Base-by-base conservation (phyloP, 1,140 invertebrate genomes). In the Lasioglossum baleicum region DNA sequence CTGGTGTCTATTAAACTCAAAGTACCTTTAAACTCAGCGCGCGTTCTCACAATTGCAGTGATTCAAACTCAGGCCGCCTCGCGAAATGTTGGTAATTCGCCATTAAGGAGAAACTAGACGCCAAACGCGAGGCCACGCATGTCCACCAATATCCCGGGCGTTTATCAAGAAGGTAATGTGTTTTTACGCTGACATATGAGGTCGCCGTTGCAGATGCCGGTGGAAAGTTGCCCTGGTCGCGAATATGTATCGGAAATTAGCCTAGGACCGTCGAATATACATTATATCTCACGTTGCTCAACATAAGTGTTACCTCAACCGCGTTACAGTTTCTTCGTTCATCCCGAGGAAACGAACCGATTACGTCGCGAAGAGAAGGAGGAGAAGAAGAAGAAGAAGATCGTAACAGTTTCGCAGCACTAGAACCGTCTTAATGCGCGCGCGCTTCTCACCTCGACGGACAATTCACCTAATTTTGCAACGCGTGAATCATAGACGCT, bases 381-480 rank as follows among this genome's bases (percentile, higher is more conserved):
- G 35, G 3, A 35, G 35, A 35, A 35, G 35, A 35, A 35, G 35
- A 35, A 35, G 35, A 35, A 35, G 35, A 35, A 35, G 35, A 35
- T 35, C 35, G 35, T 58, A 7, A 5, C 6, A n/a, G 56, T 58
- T n/a, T n/a, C 56, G 56, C 20, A 7, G 56, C 8, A 64, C 58
- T 26, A 15, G 58, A 63, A n/a, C 44, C 22, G 60, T 63, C 60
- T 63, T 31, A 63, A 64, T 31, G 42, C 35, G 22, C 22, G n/a
- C 56, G 17, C 22, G 67, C 44, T 70, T 77, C 75, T 77, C 75
- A 70, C 67, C n/a, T 63, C 42, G 13, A 31, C 31, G 10, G 35
- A 60, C 74, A 75, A 68, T 75, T 76, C 65, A 60, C 11, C 31
- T 17, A 77, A 61, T 77, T 77, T 70, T 77, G 75, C 66, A 77